A percentile compares a stretch with the other conserved stretches of the same genome.
These are phyloP conservation scores for Sturmia bella DNA, from an alignment of 2,888 invertebrate genomes.

Conservation along the genomic window DNA sequence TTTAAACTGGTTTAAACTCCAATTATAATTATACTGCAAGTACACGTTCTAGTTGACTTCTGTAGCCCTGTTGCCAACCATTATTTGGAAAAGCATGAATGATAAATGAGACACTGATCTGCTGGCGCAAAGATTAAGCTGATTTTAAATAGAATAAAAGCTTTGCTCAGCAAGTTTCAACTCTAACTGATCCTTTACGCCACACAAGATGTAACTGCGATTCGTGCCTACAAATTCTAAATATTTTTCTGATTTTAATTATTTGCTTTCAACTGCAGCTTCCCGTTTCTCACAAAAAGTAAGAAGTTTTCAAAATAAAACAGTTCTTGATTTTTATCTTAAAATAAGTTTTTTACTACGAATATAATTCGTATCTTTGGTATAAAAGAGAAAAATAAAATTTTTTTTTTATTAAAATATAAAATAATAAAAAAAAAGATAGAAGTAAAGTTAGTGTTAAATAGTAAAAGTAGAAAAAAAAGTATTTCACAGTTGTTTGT, in stretches of 20 bases:
- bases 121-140: too few species aligned
- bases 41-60: too few species aligned
- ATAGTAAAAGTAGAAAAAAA: constrained; percentile 51
- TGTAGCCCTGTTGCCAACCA: too few species aligned
- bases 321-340: constrained; percentile 59
- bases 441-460: constrained; percentile 22
- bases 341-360: constrained; percentile 70
- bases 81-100: too few species aligned
- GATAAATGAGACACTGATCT: too few species aligned
- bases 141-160: too few species aligned
- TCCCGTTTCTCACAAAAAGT: constrained; percentile 26
- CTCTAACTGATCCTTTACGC: too few species aligned
- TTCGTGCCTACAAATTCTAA: neutral
- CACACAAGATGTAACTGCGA: neutral
- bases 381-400: constrained; percentile 58
- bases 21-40: too few species aligned
- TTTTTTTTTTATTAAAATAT: constrained; percentile 22
- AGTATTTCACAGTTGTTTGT: constrained; percentile 61
- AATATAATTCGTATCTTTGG: constrained; percentile 73
- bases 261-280: constrained; percentile 13
- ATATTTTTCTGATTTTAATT: neutral
- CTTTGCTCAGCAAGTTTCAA: too few species aligned
- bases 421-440: neutral
- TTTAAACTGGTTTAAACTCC: too few species aligned
- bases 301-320: constrained; percentile 61